Evolutionary conservation across 2,888 invertebrate genomes (phyloP).

Genomic region (Nephrocerus scutellatus): DNA sequence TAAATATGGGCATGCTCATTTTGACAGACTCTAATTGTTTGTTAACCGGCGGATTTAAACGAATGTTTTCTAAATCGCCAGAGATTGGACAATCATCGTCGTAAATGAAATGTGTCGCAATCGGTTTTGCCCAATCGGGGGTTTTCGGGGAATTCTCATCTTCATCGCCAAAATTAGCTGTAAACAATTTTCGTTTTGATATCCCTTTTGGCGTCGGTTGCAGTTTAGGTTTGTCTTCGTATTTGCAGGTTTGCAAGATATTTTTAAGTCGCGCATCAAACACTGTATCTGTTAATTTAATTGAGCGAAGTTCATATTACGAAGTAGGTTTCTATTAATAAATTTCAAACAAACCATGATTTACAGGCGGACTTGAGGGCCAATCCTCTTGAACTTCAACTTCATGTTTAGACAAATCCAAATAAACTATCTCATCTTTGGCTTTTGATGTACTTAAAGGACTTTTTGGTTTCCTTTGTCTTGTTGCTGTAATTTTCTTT

Average conservation of each 20-base stretch:
- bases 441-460: slow-evolving; percentile 6
- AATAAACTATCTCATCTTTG: slow-evolving; percentile 32
- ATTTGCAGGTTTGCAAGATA: slow-evolving; percentile 34
- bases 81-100: no score
- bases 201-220: slow-evolving; percentile 27
- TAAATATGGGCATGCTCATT: slow-evolving; percentile 29
- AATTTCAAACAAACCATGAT: slow-evolving; percentile 24
- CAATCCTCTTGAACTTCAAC: slow-evolving; percentile 32
- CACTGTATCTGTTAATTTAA: slow-evolving; percentile 24
- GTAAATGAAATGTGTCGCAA: no score
- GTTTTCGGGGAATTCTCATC: no score
- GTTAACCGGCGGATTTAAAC: slow-evolving; percentile 24
- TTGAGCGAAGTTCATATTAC: not conserved
- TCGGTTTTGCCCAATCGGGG: no score
- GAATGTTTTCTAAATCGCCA: slow-evolving; percentile 18
- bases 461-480: not conserved
- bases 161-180: slow-evolving; percentile 35
- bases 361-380: slow-evolving; percentile 27
- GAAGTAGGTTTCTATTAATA: not conserved
- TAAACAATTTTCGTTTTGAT: slow-evolving; percentile 40
- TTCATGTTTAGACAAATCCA: slow-evolving; percentile 38
- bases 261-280: slow-evolving; percentile 30
- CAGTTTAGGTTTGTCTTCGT: slow-evolving; percentile 32
- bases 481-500: slow-evolving; percentile 4
- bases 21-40: slow-evolving; percentile 33